Base-by-base conservation (phyloP, 2,888 invertebrate species). In the Alcis repandata region DNA sequence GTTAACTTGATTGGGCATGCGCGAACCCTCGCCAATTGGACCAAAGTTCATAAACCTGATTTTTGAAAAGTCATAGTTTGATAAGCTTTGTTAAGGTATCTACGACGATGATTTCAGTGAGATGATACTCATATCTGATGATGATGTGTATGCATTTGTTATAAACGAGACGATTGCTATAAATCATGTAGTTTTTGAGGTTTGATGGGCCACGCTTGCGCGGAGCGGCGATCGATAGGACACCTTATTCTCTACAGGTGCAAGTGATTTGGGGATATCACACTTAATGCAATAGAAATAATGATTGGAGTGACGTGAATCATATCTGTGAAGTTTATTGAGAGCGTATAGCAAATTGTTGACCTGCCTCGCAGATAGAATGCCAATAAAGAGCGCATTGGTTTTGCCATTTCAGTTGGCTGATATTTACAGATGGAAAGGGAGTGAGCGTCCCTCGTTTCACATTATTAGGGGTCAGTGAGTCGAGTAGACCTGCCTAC, bases 11-110 rank as follows among this genome's bases (percentile, higher is more conserved):
- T 60, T 75, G 89, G 70, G 90, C 92, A 92, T 93, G 92, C 92
- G 92, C 89, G 74, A 58, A 59, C 63, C 70, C 54, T 76, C 77
- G 88, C 91, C 92, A 90, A 90, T 85, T 89, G 84, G 88, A 84
- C 79, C 84, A 84, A 76, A 83, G 83, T 80, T 84, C 84, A 78
- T 74, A 70, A 82, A 86, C 83, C 71, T 66, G 63, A 15, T 51
- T 75, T 48, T 36, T n/a, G 22, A 40, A 54, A 67, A 43, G 11
- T 52, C 8, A 51, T 13, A 41, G 27, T 38, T 45, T 36, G 19
- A 48, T 33, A 41, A 63, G 6, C 22, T 11, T 32, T 36, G 17
- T 33, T 27, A 13, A 20, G 20, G 13, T 13, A 27, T 20, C 36
- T 19, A 9, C 1, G 32, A 20, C 2, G 9, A 52, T 46, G 20